phyloP scores from a whole-genome alignment of 2,888 invertebrate genomes.

The Leptothorax acervorum region DNA sequence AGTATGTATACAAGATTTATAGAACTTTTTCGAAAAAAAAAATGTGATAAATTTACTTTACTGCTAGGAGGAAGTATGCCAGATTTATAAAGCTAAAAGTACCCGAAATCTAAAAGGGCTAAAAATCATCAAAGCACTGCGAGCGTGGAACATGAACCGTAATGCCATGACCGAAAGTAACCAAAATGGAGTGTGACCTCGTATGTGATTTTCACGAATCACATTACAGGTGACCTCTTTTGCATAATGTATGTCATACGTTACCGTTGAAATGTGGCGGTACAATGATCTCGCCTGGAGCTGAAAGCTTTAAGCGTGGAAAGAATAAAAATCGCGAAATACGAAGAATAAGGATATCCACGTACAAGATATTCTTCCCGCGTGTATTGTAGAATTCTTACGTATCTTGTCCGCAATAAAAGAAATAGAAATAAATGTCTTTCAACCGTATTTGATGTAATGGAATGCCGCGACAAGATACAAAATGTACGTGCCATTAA shows the following conservation, averaged over 20 bases:
- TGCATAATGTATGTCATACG: conserved; percentile 52
- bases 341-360: conserved; percentile 23
- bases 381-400: conserved; percentile 17
- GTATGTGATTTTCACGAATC: conserved; percentile 49
- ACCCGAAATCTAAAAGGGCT: conserved; percentile 21
- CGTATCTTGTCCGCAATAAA: conserved; percentile 18
- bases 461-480: not conserved
- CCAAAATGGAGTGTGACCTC: conserved; percentile 48
- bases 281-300: conserved; percentile 8
- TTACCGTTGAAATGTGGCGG: conserved; percentile 38
- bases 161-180: conserved; percentile 28
- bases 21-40: not conserved
- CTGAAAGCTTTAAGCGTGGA: conserved; percentile 50
- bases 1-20: conserved; percentile 17
- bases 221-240: conserved; percentile 50
- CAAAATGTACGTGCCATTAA: not conserved
- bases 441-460: conserved; percentile 2
- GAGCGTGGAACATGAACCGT: not conserved
- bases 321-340: conserved; percentile 49
- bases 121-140: conserved; percentile 37
- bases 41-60: conserved; percentile 16
- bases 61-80: not conserved
- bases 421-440: conserved; percentile 16
- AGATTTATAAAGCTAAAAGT: conserved; percentile 36
- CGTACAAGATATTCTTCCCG: conserved; percentile 33